Percentiles rank a stretch among this genome's conserved stretches.
These are phyloP conservation scores for Halichoerus grypus DNA, from an alignment of 2,113 vertebrate species.

Conservation along the genomic window DNA sequence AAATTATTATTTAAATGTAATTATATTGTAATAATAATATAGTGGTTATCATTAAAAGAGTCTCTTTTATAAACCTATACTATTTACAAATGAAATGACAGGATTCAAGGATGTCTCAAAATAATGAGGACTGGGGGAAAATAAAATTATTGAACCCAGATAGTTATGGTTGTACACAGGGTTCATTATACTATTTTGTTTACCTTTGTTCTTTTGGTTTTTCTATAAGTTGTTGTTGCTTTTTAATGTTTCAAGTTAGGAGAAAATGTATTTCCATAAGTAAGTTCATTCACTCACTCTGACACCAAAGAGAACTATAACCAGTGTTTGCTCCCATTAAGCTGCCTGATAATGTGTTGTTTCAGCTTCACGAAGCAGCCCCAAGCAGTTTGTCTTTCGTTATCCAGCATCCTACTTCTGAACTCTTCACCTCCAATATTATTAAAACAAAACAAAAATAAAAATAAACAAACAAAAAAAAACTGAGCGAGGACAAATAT, in stretches of 20 bases:
- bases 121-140: not conserved
- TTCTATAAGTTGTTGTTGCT: not conserved
- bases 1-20: constrained; percentile 12
- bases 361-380: not conserved
- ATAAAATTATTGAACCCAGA: not conserved
- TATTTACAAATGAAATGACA: not conserved
- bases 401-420: not conserved
- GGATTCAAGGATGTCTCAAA: not conserved
- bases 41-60: not conserved
- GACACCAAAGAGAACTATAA: not conserved
- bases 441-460: not conserved
- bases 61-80: constrained; percentile 44
- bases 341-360: not conserved
- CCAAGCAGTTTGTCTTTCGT: not conserved
- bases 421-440: not conserved
- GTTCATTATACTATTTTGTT: not conserved
- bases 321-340: not conserved
- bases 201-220: not conserved
- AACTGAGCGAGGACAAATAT: not conserved
- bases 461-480: not conserved
- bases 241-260: constrained; percentile 9
- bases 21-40: not conserved
- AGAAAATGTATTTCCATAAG: not conserved
- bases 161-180: not conserved
- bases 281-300: not conserved